These are phyloP conservation scores for Sardina pilchardus DNA, from an alignment of 2,113 vertebrate species.

Conservation along the genomic window DNA sequence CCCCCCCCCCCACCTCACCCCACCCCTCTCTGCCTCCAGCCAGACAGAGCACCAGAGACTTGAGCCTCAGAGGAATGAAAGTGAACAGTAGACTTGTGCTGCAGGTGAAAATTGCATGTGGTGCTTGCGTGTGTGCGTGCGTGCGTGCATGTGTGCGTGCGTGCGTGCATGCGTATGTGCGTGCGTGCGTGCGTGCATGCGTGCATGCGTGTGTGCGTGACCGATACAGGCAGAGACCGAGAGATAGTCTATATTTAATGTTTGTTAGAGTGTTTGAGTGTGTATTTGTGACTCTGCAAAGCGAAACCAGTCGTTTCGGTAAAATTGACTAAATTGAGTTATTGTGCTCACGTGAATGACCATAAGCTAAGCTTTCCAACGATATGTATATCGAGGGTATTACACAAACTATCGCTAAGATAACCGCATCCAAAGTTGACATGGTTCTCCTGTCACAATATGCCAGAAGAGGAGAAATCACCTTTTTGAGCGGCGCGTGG, in stretches of 20 bases:
- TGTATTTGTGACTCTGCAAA: no score
- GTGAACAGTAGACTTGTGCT: background rate
- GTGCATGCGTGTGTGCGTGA: background rate
- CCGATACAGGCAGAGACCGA: no score
- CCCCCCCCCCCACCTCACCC: conserved; percentile 46
- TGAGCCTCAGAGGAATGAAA: background rate
- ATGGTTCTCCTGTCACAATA: no score
- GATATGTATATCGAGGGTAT: no score
- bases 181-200: background rate
- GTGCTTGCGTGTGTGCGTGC: background rate
- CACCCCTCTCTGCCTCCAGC: conserved; percentile 24
- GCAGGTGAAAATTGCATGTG: background rate
- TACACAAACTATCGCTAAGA: no score
- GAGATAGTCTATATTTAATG: background rate
- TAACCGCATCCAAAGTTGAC: no score
- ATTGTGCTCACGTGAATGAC: no score
- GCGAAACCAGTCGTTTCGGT: no score
- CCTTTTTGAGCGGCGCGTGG: no score
- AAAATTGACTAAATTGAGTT: no score
- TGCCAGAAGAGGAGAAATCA: no score
- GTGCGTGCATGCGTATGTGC: background rate
- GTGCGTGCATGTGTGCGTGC: background rate
- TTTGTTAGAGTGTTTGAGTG: background rate
- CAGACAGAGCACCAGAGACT: background rate
- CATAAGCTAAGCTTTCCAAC: no score